These are phyloP conservation scores for Operophtera brumata DNA, from an alignment of 2,888 invertebrate genomes.

Conservation along the genomic window DNA sequence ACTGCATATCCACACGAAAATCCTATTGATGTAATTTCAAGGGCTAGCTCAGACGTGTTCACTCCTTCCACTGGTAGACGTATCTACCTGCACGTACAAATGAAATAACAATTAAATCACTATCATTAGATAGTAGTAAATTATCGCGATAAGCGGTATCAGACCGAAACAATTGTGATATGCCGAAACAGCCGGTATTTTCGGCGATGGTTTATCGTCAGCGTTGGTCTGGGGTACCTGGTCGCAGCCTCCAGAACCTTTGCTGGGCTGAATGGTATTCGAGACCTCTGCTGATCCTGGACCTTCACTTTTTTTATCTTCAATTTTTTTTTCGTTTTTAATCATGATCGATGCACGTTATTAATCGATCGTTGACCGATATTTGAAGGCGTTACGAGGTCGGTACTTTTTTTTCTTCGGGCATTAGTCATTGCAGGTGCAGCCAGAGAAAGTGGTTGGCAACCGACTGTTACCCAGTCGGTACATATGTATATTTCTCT, in stretches of 20 bases:
- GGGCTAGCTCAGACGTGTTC: neutral
- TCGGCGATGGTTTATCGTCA: constrained; percentile 66
- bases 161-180: constrained; percentile 42
- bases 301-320: constrained; percentile 70
- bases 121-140: constrained; percentile 41
- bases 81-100: constrained; percentile 5
- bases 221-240: constrained; percentile 79
- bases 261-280: constrained; percentile 75
- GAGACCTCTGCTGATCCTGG: constrained; percentile 81
- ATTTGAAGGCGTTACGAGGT: constrained; percentile 14
- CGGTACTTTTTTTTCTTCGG: neutral
- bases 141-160: constrained; percentile 61
- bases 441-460: neutral
- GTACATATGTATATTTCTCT: too few species aligned
- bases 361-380: constrained; percentile 56
- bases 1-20: too few species aligned
- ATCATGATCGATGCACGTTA: constrained; percentile 72
- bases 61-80: neutral
- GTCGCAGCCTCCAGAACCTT: constrained; percentile 52
- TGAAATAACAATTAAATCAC: constrained; percentile 41
- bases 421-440: neutral
- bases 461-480: too few species aligned
- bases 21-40: neutral
- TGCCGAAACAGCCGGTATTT: constrained; percentile 52
- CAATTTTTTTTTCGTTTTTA: constrained; percentile 53